phyloP scores from a whole-genome alignment of 2,888 invertebrate genomes.

The Netelia virgata region DNA sequence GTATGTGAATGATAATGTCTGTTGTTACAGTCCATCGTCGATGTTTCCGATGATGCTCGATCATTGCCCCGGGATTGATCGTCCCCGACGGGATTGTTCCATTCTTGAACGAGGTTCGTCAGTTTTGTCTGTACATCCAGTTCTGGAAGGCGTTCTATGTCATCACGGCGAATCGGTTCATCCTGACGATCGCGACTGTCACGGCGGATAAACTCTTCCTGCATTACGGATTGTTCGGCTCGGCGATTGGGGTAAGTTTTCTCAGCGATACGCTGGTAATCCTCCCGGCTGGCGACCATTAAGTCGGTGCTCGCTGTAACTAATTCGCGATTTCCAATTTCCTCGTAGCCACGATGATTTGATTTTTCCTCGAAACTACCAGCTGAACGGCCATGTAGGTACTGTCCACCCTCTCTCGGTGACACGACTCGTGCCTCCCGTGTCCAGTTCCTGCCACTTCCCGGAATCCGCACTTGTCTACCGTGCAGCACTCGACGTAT shows the following conservation, averaged over 20 bases:
- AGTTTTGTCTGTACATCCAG: background rate
- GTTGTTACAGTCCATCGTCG: constrained; percentile 37
- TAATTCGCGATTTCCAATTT: constrained; percentile 19
- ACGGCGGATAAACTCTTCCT: constrained; percentile 5
- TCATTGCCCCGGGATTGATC: constrained; percentile 13
- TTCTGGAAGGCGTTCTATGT: constrained; percentile 1
- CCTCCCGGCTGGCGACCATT: background rate
- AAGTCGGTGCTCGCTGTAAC: background rate
- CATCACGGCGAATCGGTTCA: constrained; percentile 12
- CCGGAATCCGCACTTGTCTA: constrained; percentile 33
- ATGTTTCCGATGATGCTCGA: constrained; percentile 24
- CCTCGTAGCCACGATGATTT: constrained; percentile 42
- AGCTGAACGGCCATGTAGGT: constrained; percentile 4
- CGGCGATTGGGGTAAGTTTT: constrained; percentile 10
- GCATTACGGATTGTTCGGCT: background rate
- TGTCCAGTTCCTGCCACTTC: constrained; percentile 44
- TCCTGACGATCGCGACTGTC: constrained; percentile 5
- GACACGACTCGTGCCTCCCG: constrained; percentile 25
- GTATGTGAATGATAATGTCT: constrained; percentile 30
- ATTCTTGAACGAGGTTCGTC: constrained; percentile 17
- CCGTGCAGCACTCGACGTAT: constrained; percentile 56
- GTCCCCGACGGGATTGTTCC: constrained; percentile 37
- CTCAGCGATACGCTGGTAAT: constrained; percentile 24
- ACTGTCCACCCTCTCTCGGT: constrained; percentile 21
- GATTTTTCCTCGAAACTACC: constrained; percentile 20